Evolutionary conservation across 2,113 vertebrate genomes (phyloP).

Genomic region (Telmatochromis sp.): DNA sequence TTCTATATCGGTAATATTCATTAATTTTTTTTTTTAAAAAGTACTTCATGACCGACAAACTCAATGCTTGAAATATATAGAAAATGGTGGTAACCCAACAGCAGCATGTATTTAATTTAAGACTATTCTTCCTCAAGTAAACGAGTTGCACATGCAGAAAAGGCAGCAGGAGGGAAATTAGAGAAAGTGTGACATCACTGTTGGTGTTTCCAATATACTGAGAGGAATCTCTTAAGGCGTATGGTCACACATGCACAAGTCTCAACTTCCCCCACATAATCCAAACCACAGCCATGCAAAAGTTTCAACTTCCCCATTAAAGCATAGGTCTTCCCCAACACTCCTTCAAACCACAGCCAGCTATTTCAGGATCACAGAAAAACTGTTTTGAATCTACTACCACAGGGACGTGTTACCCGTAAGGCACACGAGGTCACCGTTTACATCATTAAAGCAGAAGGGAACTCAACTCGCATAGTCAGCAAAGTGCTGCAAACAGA

Average conservation of each 20-base stretch:
- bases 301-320: neutral
- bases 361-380: neutral
- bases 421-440: neutral
- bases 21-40: fast-evolving
- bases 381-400: neutral
- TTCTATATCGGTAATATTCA: neutral
- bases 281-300: neutral
- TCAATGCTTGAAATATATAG: neutral
- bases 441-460: neutral
- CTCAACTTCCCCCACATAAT: neutral
- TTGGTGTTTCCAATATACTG: constrained; percentile 19
- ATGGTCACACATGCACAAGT: neutral
- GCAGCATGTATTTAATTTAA: neutral
- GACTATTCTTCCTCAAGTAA: neutral
- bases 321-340: neutral
- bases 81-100: neutral
- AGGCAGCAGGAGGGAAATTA: neutral
- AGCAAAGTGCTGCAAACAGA: neutral
- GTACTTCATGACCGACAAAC: neutral
- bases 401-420: neutral
- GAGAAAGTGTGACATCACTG: neutral
- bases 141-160: neutral
- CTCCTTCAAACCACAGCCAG: neutral
- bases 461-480: neutral
- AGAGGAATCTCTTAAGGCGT: neutral